Base-by-base conservation (phyloP, 2,888 invertebrate species). In the Pseudolycoriella hygida region DNA sequence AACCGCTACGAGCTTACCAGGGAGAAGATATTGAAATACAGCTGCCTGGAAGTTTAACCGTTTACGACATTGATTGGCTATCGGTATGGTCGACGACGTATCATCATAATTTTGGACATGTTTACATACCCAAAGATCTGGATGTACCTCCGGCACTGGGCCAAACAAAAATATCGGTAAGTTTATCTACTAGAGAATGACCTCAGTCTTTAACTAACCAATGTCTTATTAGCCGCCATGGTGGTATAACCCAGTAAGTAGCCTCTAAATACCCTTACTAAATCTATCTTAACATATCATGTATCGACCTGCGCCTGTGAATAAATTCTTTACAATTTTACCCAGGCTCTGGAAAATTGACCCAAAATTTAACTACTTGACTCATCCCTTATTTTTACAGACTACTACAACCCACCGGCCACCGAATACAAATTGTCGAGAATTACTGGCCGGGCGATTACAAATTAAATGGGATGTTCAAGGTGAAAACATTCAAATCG, bases 161-260 rank as follows among this genome's bases (percentile, higher is more conserved):
- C 15, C 88, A 89, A 66, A 88, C 88, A 1, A 87, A 87, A 68
- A 85, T 87, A 50, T 85, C 87, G 65, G 88, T 89, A 73, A 76
- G 75, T 66, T 61, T 44, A 14, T 4, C 4, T 14, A 12, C 3
- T 40, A n/a, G 37, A 42, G 38, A 25, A 40, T 19, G 8, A 25
- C 25, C 8, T 8, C 25, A 25, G 18, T 40, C 47, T 15, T 45
- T 48, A 47, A 46, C 46, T 46, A 45, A 17, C 48, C 47, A 46
- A 44, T 19, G 47, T 47, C 46, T 49, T 48, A 48, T 46, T 53
- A 88, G 88, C 88, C 88, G 62, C 77, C 83, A 59, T 88, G 87
- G 87, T 88, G 87, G 88, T 88, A 88, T 68, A 83, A 83, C 65
- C 86, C 87, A 64, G 88, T 88, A 72, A 87, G 87, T 83, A 74